Conservation (phyloP, 2,113 vertebrate species). For the Taxidea taxus region DNA sequence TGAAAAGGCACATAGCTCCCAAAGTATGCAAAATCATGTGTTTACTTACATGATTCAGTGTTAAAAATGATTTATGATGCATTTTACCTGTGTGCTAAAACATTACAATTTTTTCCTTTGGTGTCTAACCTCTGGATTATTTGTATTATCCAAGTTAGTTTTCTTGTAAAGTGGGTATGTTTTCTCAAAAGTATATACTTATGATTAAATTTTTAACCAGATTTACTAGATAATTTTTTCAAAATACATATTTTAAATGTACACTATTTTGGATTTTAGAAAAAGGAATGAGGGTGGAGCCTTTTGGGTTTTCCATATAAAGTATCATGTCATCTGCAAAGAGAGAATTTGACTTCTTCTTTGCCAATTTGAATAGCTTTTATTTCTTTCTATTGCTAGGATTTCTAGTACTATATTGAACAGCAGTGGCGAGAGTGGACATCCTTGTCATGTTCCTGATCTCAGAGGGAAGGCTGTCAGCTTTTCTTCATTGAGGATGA, state of each 20-base stretch:
- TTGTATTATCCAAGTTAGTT: background rate
- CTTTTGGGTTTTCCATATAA: no score
- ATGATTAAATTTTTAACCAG: background rate
- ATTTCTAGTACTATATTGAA: no score
- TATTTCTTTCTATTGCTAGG: no score
- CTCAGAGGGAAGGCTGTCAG: no score
- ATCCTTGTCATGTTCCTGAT: no score
- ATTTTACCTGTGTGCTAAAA: background rate
- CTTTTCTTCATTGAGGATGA: no score
- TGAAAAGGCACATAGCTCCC: background rate
- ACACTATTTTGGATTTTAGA: background rate
- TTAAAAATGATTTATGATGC: background rate
- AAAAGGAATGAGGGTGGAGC: background rate
- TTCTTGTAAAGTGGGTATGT: background rate
- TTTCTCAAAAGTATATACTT: background rate
- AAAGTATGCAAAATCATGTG: background rate
- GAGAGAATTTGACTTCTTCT: no score
- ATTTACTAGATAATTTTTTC: background rate
- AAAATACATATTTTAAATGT: background rate
- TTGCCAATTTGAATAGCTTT: no score
- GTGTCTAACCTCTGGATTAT: background rate
- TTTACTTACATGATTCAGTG: background rate
- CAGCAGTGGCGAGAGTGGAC: no score
- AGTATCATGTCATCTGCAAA: no score
- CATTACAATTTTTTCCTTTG: background rate